Conservation (phyloP, 2,888 invertebrate genomes). For the Vannuccia rotundouncinata region DNA sequence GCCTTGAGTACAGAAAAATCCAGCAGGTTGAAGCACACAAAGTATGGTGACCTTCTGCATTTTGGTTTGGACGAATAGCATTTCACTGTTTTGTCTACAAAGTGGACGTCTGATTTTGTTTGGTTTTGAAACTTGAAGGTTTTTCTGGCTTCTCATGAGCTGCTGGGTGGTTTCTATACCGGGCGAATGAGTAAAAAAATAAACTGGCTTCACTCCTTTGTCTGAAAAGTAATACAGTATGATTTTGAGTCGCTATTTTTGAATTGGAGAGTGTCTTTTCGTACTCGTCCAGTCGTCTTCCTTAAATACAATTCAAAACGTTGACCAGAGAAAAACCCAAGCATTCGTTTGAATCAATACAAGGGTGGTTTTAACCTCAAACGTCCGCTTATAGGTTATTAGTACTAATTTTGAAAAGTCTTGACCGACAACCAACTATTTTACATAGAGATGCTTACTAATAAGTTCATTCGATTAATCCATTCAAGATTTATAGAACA, state of each 20-base stretch:
- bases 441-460: background rate
- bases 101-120: background rate
- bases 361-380: background rate
- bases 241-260: background rate
- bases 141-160: background rate
- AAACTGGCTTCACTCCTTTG: background rate
- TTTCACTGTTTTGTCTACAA: background rate
- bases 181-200: background rate
- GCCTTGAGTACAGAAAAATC: background rate
- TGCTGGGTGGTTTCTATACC: background rate
- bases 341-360: background rate
- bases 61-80: background rate
- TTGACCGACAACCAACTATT: background rate
- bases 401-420: background rate
- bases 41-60: background rate
- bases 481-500: background rate
- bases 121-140: background rate
- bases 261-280: background rate
- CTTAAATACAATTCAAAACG: background rate
- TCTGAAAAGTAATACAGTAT: background rate
- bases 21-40: background rate
- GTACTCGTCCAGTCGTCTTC: background rate
- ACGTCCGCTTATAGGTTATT: background rate
- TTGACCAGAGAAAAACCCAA: background rate
- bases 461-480: background rate